Evolutionary conservation across 2,888 invertebrate species (phyloP), one percentile per base, ranked within the genome.

Genomic region (Xylocampa areola): DNA sequence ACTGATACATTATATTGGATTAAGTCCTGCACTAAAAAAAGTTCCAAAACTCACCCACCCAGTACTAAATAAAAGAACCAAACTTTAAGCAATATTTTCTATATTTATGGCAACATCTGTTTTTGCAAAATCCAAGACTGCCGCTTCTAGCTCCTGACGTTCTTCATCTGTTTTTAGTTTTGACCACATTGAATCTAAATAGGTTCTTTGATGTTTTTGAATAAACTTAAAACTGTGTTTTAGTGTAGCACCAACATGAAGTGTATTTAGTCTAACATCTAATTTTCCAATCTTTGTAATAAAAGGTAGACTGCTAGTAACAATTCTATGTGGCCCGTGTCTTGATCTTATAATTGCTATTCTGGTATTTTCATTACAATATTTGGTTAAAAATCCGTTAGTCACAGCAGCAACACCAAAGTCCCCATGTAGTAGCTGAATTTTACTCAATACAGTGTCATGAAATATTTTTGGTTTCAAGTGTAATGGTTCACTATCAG

Each of bases 151-250:
- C 44, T 91, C 91, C 69, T 93, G 92, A 52, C 94, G 95, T 74
- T 96, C 96, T 61, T 95, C 94, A 23, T 96, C 95, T 29, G 94
- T 96, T 68, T 94, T 95, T 25, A 96, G 87, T 67, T 89, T 90
- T 0, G 91, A 89, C 94, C 96, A 96, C 84, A 95, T 94, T 41
- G 94, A 91, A 79, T 96, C 95, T 50, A 97, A 90, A 79, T 95
- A 96, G 44, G 91, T 88, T 74, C 95, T 94, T 76, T 97, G 97
- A 84, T 96, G 95, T 59, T 94, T 95, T 79, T 96, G 94, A 52
- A 97, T 95, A 80, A 96, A 97, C 71, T 95, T 95, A 80, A 96
- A 97, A 86, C 97, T 97, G 67, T 97, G 96, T 86, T 96, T 96
- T 47, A 97, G 93, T 11, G 97, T 97, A 2, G 97, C 97, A 16